A percentile compares a stretch with the other conserved stretches of the same genome.
phyloP scores from a whole-genome alignment of 2,797 vertebrate species.

The Stomatorhinus walkeri region DNA sequence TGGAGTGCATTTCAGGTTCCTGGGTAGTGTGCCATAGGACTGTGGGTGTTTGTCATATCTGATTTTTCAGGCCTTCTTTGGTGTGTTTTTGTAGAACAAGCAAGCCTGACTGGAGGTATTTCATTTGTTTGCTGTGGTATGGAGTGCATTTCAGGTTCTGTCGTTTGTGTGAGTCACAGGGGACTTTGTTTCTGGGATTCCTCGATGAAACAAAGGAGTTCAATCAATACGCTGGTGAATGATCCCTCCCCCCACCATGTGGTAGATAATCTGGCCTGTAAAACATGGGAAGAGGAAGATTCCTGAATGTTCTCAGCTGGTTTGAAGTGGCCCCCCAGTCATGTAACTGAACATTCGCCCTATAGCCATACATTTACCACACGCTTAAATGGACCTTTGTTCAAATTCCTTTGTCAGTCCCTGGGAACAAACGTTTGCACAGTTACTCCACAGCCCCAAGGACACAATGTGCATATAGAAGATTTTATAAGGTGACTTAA shows the following conservation, averaged over 20 bases:
- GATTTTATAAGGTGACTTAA: neutral
- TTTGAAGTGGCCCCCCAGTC: neutral
- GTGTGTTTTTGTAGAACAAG: neutral
- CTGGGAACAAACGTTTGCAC: neutral
- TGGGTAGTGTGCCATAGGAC: neutral
- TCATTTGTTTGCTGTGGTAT: neutral
- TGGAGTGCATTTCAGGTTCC: neutral
- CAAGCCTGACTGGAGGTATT: neutral
- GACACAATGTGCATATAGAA: neutral
- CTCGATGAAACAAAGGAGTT: neutral
- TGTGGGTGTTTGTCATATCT: neutral
- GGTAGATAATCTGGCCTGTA: neutral
- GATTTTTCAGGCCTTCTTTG: neutral
- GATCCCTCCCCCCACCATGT: neutral
- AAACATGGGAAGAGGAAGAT: neutral
- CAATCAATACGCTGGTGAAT: neutral
- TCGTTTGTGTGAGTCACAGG: neutral
- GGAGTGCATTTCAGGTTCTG: neutral
- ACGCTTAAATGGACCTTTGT: neutral
- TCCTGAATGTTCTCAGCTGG: neutral
- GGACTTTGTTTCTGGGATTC: neutral
- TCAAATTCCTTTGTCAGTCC: neutral
- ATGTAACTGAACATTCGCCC: neutral
- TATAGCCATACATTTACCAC: neutral
- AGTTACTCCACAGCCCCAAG: neutral